Percentiles rank a stretch among this genome's conserved stretches.
Conservation (phyloP, 2,888 invertebrate species). For the Apotomis capreana region DNA sequence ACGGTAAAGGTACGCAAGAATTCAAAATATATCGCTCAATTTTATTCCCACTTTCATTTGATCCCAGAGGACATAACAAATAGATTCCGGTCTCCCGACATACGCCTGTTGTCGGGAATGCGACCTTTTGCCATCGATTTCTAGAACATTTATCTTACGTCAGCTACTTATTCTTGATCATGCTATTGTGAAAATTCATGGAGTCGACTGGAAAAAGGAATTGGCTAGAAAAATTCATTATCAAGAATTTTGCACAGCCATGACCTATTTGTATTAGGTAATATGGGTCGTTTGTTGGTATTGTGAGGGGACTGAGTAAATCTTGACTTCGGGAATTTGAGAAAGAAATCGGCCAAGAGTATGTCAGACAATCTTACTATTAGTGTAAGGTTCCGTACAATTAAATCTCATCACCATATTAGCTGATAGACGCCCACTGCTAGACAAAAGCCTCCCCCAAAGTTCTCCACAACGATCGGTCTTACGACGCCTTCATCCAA, state of each 20-base stretch:
- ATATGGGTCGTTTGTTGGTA: no score
- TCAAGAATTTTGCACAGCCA: neutral
- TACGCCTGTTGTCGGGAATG: constrained; percentile 20
- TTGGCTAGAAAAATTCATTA: neutral
- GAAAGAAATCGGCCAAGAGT: no score
- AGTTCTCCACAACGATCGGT: no score
- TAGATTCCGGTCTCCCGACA: constrained; percentile 12
- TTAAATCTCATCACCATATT: no score
- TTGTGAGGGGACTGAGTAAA: no score
- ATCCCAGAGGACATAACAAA: constrained; percentile 26
- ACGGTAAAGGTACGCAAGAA: neutral
- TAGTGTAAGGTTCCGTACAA: no score
- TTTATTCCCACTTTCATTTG: constrained; percentile 24
- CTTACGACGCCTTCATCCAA: no score
- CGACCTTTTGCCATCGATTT: constrained; percentile 28
- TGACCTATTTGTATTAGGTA: neutral
- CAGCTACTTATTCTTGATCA: constrained; percentile 13
- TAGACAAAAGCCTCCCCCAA: no score
- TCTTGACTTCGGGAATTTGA: no score
- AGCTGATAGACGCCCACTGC: no score
- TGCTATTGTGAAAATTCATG: constrained; percentile 10
- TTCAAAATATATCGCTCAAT: constrained; percentile 19
- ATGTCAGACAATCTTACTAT: no score
- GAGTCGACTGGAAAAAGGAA: neutral
- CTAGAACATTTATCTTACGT: constrained; percentile 30